Evolutionary conservation across 2,797 vertebrate genomes (phyloP).

Genomic region (Lerista edwardsae): DNA sequence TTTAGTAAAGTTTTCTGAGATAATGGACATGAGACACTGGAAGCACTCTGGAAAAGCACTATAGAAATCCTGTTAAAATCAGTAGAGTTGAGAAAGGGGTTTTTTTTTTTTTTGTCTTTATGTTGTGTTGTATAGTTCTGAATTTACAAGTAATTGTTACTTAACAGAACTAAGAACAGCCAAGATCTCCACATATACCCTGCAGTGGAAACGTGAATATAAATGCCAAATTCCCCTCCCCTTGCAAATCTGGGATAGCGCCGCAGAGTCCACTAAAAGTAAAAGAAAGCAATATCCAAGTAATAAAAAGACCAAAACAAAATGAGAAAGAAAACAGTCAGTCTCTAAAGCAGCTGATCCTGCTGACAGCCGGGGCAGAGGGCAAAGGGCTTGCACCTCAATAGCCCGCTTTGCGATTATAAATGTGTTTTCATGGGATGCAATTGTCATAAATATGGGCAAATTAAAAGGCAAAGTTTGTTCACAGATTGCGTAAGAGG

Average conservation of each 20-base stretch:
- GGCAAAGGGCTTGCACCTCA: background rate
- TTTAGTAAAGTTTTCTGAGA: background rate
- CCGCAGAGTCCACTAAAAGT: background rate
- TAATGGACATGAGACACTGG: background rate
- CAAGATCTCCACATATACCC: background rate
- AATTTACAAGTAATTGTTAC: background rate
- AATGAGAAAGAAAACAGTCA: background rate
- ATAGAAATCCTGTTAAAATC: background rate
- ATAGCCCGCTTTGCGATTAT: background rate
- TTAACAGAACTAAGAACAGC: background rate
- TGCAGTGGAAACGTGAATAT: background rate
- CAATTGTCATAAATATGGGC: fast-evolving
- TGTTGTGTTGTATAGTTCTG: background rate
- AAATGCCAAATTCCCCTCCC: conserved; percentile 7
- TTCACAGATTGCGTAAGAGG: background rate
- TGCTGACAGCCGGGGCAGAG: background rate
- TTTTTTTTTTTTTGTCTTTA: background rate
- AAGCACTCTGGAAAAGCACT: background rate
- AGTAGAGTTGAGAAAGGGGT: background rate
- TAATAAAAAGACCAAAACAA: conserved; percentile 5
- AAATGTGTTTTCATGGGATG: background rate
- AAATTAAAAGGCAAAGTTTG: background rate
- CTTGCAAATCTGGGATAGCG: background rate
- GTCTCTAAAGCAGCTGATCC: background rate
- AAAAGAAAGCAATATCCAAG: conserved; percentile 13